Percentiles rank a stretch among this genome's conserved stretches.
These are phyloP conservation scores for Dendroctonus valens DNA, from an alignment of 1,140 invertebrate species.

Conservation along the genomic window DNA sequence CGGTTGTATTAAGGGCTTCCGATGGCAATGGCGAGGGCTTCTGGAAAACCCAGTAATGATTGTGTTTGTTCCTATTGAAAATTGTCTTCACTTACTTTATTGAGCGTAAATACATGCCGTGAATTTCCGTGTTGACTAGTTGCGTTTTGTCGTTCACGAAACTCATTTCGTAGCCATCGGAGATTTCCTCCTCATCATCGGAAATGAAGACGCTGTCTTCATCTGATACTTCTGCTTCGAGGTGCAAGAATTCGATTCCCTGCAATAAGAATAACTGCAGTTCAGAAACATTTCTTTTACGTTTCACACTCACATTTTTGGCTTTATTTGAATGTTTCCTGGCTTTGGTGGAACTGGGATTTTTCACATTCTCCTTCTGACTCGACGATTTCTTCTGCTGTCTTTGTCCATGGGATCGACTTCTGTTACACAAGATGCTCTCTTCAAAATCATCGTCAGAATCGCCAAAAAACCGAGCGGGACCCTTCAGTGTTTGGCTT, in stretches of 20 bases:
- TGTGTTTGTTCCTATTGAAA: background rate
- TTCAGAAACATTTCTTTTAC: background rate
- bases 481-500: no score
- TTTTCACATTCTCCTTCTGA: background rate
- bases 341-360: background rate
- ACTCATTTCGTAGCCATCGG: slow-evolving; percentile 42
- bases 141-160: slow-evolving; percentile 46
- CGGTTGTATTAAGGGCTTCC: slow-evolving; percentile 24
- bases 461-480: no score
- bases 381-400: no score
- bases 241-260: slow-evolving; percentile 39
- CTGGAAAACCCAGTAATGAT: slow-evolving; percentile 20
- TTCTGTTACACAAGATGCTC: no score
- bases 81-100: slow-evolving; percentile 35
- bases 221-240: slow-evolving; percentile 41
- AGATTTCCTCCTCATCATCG: slow-evolving; percentile 39
- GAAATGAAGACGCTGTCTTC: slow-evolving; percentile 37
- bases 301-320: background rate
- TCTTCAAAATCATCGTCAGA: no score
- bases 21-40: slow-evolving; percentile 37
- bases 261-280: slow-evolving; percentile 17
- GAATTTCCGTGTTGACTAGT: slow-evolving; percentile 38
- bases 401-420: no score
- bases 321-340: background rate
- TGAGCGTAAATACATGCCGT: slow-evolving; percentile 45